Percentiles rank a stretch among this genome's conserved stretches.
phyloP scores from a whole-genome alignment of 30 jellyfish, hydroid and myxozoan genomes.

The Hydractinia symbiolongicarpus region DNA sequence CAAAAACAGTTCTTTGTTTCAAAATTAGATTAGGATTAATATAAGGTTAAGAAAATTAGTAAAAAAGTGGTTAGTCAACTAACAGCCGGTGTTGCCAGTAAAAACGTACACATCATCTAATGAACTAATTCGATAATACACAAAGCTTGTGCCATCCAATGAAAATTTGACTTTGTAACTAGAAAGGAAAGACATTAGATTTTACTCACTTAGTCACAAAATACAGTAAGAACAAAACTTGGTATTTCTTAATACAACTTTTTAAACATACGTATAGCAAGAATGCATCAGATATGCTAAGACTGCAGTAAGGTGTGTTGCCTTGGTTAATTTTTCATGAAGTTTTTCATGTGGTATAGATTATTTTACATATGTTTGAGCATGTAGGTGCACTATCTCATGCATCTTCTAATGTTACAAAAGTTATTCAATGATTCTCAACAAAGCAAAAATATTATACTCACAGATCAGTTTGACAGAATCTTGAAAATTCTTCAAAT shows the following conservation, averaged over 20 bases:
- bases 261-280: no score
- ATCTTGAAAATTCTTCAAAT: neutral
- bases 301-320: no score
- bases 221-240: no score
- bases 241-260: no score
- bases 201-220: neutral
- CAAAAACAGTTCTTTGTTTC: no score
- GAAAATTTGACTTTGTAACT: constrained; percentile 60
- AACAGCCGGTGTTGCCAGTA: constrained; percentile 4
- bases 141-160: constrained; percentile 51
- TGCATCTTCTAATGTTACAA: no score
- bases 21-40: neutral
- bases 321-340: no score
- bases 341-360: no score
- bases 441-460: neutral
- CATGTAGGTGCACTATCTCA: no score
- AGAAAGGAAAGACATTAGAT: neutral
- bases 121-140: constrained; percentile 40
- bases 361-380: no score
- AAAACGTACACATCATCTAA: neutral
- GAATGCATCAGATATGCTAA: no score
- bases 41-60: neutral
- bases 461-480: neutral
- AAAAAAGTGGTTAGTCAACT: neutral
- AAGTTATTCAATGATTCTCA: no score